phyloP scores from a whole-genome alignment of 2,113 vertebrate species.

The Cettia cetti region DNA sequence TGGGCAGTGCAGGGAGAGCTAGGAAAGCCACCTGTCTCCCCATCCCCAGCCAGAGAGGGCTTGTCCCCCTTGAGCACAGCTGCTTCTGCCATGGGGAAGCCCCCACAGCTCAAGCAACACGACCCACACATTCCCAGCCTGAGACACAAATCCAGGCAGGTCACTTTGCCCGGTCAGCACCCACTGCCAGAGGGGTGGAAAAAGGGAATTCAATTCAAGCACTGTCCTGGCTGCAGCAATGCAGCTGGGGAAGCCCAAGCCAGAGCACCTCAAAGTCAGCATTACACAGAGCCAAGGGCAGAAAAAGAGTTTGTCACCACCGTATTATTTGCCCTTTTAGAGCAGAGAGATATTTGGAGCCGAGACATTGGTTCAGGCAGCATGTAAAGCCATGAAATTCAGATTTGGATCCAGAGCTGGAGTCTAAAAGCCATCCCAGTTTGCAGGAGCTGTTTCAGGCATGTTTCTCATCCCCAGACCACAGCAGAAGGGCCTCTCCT shows the following conservation, averaged over 20 bases:
- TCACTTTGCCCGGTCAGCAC: neutral
- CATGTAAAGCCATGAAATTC: slow-evolving; percentile 28
- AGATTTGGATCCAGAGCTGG: neutral
- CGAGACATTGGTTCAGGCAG: neutral
- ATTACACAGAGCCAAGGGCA: neutral
- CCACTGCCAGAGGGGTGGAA: neutral
- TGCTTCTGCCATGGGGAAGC: neutral
- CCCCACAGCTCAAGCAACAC: neutral
- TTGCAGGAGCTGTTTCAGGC: slow-evolving; percentile 8
- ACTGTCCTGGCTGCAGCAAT: neutral
- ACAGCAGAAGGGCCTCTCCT: slow-evolving; percentile 55
- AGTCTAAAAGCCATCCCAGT: neutral
- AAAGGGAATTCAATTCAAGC: neutral
- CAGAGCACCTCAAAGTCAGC: neutral
- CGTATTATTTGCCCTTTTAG: neutral
- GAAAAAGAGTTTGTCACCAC: neutral
- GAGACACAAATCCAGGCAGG: neutral
- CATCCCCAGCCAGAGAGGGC: neutral
- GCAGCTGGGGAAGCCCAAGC: neutral
- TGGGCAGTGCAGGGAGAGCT: neutral
- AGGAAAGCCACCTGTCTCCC: neutral
- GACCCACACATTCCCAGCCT: accelerated
- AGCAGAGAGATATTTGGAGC: neutral
- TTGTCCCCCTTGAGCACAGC: neutral
- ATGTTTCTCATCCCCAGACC: slow-evolving; percentile 15